phyloP scores from a whole-genome alignment of 2,888 invertebrate genomes.

The Lomographa bimaculata region DNA sequence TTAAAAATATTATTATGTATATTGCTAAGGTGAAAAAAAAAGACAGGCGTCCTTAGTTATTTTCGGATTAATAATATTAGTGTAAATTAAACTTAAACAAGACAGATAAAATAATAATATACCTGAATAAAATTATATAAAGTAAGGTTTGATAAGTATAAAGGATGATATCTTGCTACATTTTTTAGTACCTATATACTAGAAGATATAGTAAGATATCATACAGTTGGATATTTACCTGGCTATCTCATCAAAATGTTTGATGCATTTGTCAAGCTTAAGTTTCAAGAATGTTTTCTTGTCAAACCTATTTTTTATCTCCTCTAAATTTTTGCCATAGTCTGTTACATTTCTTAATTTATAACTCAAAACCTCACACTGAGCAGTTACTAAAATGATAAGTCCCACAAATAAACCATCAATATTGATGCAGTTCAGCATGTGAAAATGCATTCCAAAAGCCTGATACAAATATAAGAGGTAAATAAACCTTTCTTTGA shows the following conservation, averaged over 20 bases:
- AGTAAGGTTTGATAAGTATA: no score
- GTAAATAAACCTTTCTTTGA: conserved; percentile 44
- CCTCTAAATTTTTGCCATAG: conserved; percentile 1
- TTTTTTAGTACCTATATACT: no score
- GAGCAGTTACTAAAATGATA: conserved; percentile 54
- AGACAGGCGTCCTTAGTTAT: no score
- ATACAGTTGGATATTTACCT: no score
- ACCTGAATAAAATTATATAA: no score
- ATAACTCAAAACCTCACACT: conserved; percentile 55
- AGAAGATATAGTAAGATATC: no score
- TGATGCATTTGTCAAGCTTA: conserved; percentile 47
- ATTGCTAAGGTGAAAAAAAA: no score
- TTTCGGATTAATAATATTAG: no score
- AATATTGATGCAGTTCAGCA: conserved; percentile 53
- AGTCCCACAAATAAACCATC: conserved; percentile 59
- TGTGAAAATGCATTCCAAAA: conserved; percentile 49
- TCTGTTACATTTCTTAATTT: conserved; percentile 49
- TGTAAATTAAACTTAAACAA: no score
- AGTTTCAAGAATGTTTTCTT: conserved; percentile 29
- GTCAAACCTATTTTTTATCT: conserved; percentile 6
- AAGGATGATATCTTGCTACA: no score
- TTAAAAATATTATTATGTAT: no score
- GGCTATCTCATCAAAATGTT: conserved; percentile 49
- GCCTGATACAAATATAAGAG: conserved; percentile 56
- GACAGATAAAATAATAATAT: no score